phyloP scores from a whole-genome alignment of 2,888 invertebrate genomes.

The Nipponacmea schrenckii region DNA sequence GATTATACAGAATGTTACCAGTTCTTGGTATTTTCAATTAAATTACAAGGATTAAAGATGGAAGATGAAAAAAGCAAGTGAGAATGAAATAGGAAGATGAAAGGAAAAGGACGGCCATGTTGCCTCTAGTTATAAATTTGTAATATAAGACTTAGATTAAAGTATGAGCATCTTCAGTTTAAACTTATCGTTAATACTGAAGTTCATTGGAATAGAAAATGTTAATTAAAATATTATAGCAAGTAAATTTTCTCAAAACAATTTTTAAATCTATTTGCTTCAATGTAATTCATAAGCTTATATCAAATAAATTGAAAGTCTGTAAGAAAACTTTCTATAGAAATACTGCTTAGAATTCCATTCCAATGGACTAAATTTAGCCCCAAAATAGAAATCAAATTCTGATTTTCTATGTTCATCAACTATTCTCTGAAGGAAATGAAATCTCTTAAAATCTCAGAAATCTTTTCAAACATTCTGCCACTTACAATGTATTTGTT shows the following conservation, averaged over 20 bases:
- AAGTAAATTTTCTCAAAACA: too few relatives aligned
- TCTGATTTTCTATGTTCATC: background rate
- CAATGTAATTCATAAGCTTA: too few relatives aligned
- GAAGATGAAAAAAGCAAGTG: background rate
- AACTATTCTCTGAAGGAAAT: background rate
- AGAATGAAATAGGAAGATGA: background rate
- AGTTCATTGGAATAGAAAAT: too few relatives aligned
- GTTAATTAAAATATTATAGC: too few relatives aligned
- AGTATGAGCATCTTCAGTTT: too few relatives aligned
- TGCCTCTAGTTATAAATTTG: too few relatives aligned
- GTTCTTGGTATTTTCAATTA: conserved; percentile 26
- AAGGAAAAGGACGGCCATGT: background rate
- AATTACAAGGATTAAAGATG: background rate
- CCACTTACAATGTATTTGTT: conserved; percentile 13
- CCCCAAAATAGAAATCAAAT: background rate
- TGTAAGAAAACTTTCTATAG: too few relatives aligned
- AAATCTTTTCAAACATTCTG: conserved; percentile 9
- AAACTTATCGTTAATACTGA: too few relatives aligned
- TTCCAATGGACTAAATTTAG: background rate
- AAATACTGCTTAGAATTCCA: too few relatives aligned
- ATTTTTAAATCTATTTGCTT: too few relatives aligned
- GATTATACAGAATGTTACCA: conserved; percentile 23
- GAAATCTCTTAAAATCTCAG: conserved; percentile 3
- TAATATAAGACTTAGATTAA: too few relatives aligned
- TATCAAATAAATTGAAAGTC: too few relatives aligned